These are phyloP conservation scores for Spodoptera picta DNA, from an alignment of 2,888 invertebrate genomes.

Conservation along the genomic window DNA sequence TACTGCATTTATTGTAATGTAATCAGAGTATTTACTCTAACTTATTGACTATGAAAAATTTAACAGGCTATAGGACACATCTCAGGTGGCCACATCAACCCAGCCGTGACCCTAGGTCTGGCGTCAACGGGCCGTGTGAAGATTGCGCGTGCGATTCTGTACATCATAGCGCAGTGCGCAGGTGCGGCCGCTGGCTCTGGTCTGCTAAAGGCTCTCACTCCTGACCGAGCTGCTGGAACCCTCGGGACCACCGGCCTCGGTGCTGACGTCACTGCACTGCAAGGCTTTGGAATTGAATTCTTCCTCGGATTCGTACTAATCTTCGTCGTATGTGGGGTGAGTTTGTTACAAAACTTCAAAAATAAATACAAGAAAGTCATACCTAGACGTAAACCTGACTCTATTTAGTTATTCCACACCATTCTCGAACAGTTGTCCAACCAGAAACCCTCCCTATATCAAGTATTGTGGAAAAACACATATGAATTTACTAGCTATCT, in stretches of 20 bases:
- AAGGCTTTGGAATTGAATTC: constrained; percentile 97
- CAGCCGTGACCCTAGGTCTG: constrained; percentile 95
- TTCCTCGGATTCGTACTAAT: constrained; percentile 96
- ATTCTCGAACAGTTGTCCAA: no score
- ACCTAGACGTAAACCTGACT: no score
- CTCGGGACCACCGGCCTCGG: constrained; percentile 92
- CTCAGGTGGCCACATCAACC: constrained; percentile 97
- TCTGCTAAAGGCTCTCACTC: constrained; percentile 92
- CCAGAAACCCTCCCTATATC: no score
- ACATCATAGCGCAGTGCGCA: constrained; percentile 94
- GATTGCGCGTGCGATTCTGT: constrained; percentile 92
- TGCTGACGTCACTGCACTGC: constrained; percentile 90
- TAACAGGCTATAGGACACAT: constrained; percentile 94
- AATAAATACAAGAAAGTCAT: no score
- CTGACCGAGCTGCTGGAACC: constrained; percentile 88
- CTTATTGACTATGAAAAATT: background rate
- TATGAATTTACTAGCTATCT: no score
- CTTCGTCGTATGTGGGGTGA: constrained; percentile 95
- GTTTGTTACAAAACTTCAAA: constrained; percentile 49
- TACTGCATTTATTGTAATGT: background rate
- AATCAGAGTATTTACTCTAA: background rate
- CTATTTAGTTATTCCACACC: no score
- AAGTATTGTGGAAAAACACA: no score
- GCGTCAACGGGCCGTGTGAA: constrained; percentile 94
- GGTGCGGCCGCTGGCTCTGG: constrained; percentile 95